Conservation (phyloP, 2,113 vertebrate genomes). For the Odontophorus gujanensis region DNA sequence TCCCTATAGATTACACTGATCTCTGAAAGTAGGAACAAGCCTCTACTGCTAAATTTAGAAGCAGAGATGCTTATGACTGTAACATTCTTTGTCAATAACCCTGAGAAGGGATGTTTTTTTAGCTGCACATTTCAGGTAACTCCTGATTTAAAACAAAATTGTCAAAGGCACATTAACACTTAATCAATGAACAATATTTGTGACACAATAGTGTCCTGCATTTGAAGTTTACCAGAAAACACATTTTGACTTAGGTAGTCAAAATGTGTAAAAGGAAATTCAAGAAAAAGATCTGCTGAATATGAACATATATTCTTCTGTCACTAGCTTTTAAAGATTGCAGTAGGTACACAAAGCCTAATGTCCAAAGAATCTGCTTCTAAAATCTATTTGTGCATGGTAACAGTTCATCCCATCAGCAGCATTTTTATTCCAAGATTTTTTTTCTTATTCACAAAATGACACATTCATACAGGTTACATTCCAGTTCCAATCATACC, state of each 20-base stretch:
- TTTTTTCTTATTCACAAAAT: neutral
- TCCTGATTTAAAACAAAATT: neutral
- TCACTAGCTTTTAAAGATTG: neutral
- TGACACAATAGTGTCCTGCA: neutral
- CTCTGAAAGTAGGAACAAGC: conserved; percentile 3
- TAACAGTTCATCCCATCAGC: neutral
- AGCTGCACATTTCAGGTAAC: neutral
- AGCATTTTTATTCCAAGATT: neutral
- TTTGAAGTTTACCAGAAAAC: neutral
- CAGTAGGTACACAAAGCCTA: neutral
- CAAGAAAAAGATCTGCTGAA: neutral
- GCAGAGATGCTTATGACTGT: neutral
- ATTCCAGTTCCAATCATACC: neutral
- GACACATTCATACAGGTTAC: neutral
- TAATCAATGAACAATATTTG: neutral
- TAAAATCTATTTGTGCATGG: neutral
- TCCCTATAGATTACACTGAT: neutral
- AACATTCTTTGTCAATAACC: neutral
- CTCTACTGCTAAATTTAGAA: neutral
- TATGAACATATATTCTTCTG: neutral
- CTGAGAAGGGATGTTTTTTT: neutral
- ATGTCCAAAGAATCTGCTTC: neutral
- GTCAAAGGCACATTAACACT: neutral
- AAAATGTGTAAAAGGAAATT: neutral
- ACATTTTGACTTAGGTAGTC: neutral